Base-by-base conservation (phyloP, 1,140 invertebrate genomes). In the Maniola jurtina region DNA sequence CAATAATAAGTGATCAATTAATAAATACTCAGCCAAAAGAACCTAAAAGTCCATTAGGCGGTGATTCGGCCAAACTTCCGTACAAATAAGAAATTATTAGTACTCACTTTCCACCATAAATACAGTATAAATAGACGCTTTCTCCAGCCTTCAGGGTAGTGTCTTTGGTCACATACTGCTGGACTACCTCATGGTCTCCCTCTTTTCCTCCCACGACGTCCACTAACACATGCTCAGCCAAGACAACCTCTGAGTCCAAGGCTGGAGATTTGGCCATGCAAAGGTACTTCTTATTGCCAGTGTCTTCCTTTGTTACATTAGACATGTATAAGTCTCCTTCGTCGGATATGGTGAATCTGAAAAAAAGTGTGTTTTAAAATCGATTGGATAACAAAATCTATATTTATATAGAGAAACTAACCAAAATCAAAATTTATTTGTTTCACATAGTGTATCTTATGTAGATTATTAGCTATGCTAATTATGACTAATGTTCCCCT, bases 41-140 rank as follows among this genome's bases (percentile, higher is more conserved):
- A n/a, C n/a, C n/a, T n/a, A n/a, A n/a, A n/a, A n/a, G n/a, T n/a
- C n/a, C n/a, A n/a, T n/a, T n/a, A n/a, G n/a, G n/a, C n/a, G n/a
- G 40, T 1, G 13, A 13, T 42, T 1, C 2, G 13, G 40, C 5
- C 8, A 8, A 42, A 42, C 8, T 42, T 1, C 13, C 13, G 1
- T 42, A 10, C 1, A 47, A n/a, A 47, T 6, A 16, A 16, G 34
- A 59, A 60, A 25, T 42, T 33, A 64, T 62, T 2, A 4, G 25
- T 25, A 86, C 86, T 89, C 35, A 88, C 87, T 67, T 81, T 54
- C 87, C 83, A 33, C 87, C 87, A 58, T 80, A 88, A 50, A 89
- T 87, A 66, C 86, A 89, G 71, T 81, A 87, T 35, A 57, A 38
- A 40, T 57, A 13, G 86, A 69, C 67, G 70, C 71, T 80, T 6